Evolutionary conservation across 1,140 invertebrate species (phyloP).

Genomic region (Temnothorax longispinosus): DNA sequence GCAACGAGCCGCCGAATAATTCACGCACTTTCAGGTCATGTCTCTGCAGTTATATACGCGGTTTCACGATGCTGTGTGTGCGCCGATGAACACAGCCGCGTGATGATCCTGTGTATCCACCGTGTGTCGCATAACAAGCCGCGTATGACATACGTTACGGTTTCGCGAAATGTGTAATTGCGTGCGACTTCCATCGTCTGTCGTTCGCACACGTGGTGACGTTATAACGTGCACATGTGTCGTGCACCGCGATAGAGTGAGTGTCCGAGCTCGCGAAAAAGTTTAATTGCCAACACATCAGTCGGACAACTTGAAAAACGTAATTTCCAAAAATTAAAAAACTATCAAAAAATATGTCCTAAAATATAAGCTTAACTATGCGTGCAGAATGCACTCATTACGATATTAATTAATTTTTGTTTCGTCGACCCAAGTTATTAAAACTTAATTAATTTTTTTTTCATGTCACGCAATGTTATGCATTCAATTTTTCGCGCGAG

Average conservation of each 20-base stretch:
- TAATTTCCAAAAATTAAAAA: background rate
- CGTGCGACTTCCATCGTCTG: conserved; percentile 45
- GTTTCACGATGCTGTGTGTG: conserved; percentile 50
- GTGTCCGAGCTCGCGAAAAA: conserved; percentile 3
- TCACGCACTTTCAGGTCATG: conserved; percentile 65
- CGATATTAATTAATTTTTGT: background rate
- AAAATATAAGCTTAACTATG: background rate
- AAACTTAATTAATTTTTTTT: conserved; percentile 43
- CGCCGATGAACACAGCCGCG: conserved; percentile 29
- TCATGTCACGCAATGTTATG: background rate
- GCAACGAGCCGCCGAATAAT: conserved; percentile 57
- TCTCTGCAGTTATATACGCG: conserved; percentile 57
- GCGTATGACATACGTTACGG: conserved; percentile 45
- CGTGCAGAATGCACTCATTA: background rate
- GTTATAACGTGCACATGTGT: conserved; percentile 10
- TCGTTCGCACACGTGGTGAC: conserved; percentile 39
- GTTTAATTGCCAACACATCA: conserved; percentile 17
- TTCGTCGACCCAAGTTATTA: background rate
- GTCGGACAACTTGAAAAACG: background rate
- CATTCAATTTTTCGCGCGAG: conserved; percentile 5
- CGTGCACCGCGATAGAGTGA: background rate
- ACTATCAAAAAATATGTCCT: background rate
- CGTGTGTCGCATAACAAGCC: conserved; percentile 53
- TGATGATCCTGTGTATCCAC: conserved; percentile 45
- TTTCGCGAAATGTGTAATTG: conserved; percentile 49